Conservation (phyloP, 2,113 vertebrate genomes). For the Neolamprologus caudopunctatus region DNA sequence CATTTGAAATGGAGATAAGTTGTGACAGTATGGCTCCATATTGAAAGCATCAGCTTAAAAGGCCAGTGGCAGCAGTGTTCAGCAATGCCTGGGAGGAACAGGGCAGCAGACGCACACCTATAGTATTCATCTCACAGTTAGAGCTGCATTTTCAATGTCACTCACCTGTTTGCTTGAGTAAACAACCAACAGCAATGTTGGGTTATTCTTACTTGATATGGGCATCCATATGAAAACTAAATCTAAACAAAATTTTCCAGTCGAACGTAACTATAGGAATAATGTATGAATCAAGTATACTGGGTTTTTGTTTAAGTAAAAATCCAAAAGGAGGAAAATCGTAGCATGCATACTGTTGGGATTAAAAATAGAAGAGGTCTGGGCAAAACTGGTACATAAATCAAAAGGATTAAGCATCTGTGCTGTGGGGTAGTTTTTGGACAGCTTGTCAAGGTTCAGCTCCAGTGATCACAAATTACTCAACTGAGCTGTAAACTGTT, state of each 20-base stretch:
- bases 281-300: not conserved
- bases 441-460: not conserved
- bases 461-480: not conserved
- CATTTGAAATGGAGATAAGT: not conserved
- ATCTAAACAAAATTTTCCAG: not conserved
- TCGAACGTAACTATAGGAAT: not conserved
- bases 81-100: not conserved
- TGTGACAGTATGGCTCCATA: not conserved
- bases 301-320: not conserved
- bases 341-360: not conserved
- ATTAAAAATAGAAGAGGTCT: not conserved
- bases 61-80: not conserved
- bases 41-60: slow-evolving; percentile 13
- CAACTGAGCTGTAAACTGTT: not conserved
- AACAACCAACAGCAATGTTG: not conserved
- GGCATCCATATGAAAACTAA: not conserved
- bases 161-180: not conserved
- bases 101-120: not conserved
- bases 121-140: not conserved
- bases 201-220: not conserved
- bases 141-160: not conserved
- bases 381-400: not conserved
- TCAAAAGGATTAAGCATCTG: not conserved
- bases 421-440: not conserved
- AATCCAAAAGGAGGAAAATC: not conserved